Conservation (phyloP, 2,113 vertebrate species). For the Colius striatus region DNA sequence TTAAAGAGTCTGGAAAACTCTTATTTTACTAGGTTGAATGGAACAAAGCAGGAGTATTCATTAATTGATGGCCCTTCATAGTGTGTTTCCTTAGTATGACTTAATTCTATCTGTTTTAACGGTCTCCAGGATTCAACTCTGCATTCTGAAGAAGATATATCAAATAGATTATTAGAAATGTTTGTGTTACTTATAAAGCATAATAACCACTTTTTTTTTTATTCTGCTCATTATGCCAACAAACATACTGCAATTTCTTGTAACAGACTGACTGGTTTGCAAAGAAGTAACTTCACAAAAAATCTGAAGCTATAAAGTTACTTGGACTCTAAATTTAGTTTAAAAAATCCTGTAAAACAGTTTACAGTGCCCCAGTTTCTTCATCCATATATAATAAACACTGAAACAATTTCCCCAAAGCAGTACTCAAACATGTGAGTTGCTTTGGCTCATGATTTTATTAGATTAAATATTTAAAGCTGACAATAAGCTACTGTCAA, state of each 20-base stretch:
- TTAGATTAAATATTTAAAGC: slow-evolving; percentile 67
- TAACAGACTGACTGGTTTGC: background rate
- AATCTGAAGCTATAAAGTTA: background rate
- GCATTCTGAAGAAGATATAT: background rate
- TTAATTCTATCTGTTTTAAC: background rate
- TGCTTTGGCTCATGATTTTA: slow-evolving; percentile 48
- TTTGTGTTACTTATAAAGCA: background rate
- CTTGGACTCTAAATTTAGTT: slow-evolving; percentile 17
- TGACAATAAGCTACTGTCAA: slow-evolving; percentile 26
- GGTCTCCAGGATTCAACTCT: background rate
- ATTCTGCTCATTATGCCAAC: background rate
- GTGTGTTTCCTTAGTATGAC: background rate
- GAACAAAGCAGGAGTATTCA: background rate
- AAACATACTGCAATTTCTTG: background rate
- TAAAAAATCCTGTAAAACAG: background rate
- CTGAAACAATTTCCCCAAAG: slow-evolving; percentile 44
- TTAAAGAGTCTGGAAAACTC: background rate
- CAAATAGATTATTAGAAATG: background rate
- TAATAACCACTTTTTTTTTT: background rate
- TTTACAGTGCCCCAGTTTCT: background rate
- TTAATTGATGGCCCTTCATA: background rate
- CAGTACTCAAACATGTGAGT: slow-evolving; percentile 1
- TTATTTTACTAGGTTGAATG: background rate
- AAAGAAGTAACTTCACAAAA: slow-evolving; percentile 35
- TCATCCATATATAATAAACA: background rate